These are phyloP conservation scores for Sinopyrophorus schimmeli DNA, from an alignment of 2,888 invertebrate species.

Conservation along the genomic window DNA sequence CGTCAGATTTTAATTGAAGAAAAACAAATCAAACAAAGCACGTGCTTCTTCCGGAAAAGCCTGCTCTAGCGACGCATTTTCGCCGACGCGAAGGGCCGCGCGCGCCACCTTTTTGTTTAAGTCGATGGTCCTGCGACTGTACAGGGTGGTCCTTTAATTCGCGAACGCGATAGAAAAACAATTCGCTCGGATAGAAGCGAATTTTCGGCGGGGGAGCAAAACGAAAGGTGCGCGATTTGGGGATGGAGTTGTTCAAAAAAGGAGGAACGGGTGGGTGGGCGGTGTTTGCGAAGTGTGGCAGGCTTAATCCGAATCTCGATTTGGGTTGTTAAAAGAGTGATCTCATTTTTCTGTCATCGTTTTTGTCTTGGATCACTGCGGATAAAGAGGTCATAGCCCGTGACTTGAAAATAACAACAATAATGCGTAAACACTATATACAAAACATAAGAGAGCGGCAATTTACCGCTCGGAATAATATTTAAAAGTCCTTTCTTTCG, in stretches of 20 bases:
- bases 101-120: too few relatives aligned
- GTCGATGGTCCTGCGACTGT: too few relatives aligned
- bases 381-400: conserved; percentile 32
- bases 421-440: conserved; percentile 30
- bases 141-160: too few relatives aligned
- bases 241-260: too few relatives aligned
- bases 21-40: conserved; percentile 9
- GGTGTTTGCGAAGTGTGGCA: conserved; percentile 20
- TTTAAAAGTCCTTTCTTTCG: conserved; percentile 21
- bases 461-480: conserved; percentile 18
- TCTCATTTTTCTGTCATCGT: conserved; percentile 33
- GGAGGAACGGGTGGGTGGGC: conserved; percentile 14
- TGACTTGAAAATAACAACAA: conserved; percentile 27
- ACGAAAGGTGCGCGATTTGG: too few relatives aligned
- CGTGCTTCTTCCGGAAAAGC: conserved; percentile 16
- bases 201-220: too few relatives aligned
- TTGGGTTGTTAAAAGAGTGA: conserved; percentile 30
- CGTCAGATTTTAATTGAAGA: conserved; percentile 19
- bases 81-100: too few relatives aligned
- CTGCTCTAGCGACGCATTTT: too few relatives aligned
- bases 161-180: too few relatives aligned
- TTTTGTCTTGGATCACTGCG: conserved; percentile 26
- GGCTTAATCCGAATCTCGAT: conserved; percentile 15
- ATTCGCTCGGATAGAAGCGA: too few relatives aligned
- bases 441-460: conserved; percentile 21